Base-by-base conservation (phyloP, 2,888 invertebrate species). In the Toxonevra muliebris region DNA sequence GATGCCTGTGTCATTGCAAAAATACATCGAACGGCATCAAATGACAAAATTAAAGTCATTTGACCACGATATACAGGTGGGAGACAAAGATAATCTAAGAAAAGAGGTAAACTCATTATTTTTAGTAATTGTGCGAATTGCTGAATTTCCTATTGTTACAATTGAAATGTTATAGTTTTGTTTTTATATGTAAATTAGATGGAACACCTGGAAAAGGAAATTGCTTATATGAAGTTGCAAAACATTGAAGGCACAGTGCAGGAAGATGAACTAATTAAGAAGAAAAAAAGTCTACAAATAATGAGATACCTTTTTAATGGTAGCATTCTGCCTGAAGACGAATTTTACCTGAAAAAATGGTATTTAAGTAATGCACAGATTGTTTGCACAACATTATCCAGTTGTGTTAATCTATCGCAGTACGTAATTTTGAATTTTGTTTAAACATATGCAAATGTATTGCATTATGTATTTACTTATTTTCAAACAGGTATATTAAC, bases 331-430 rank as follows among this genome's bases (percentile, higher is more conserved):
- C 73, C 66, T 0, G 76, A 80, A 40, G 80, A 81, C 43, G 80
- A 81, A 41, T 75, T 73, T 41, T 75, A 77, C 5, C 74, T 82
- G 1, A 82, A 85, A 69, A 76, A 74, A 11, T 72, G 71, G 61
- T 77, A 86, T 75, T 82, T 92, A 20, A 82, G 86, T 53, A 86
- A 88, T 68, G 92, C 93, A 0, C 88, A 92, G 77, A 88, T 93
- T 76, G 87, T 94, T 68, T 89, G 91, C 74, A 90, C 91, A 61
- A 93, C 93, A 11, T 87, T 93, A 30, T 87, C 90, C 45, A 91
- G 90, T 78, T 88, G 83, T 65, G 81, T 84, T 0, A 84, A 82
- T 60, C 65, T 85, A n/a, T 73, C 77, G n/a, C 71, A 75, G 79
- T 80, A 73, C 73, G 78, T 71, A 3, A 30, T 13, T 13, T 30